Evolutionary conservation across 2,888 invertebrate genomes (phyloP).

Genomic region (Pollenia angustigena): DNA sequence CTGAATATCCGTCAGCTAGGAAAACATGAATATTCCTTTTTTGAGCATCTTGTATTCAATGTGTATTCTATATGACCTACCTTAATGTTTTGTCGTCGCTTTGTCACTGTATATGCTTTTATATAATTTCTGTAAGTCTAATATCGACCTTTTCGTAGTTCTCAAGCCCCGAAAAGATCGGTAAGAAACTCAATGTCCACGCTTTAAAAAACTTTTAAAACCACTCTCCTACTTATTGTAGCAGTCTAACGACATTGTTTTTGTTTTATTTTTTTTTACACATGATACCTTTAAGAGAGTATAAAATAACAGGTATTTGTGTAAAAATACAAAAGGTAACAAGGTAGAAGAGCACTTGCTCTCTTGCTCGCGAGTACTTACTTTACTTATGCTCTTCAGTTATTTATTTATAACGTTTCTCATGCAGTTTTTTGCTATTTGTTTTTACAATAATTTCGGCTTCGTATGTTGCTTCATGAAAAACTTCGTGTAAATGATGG

Average conservation of each 20-base stretch:
- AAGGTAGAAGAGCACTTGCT: constrained; percentile 21
- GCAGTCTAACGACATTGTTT: constrained; percentile 53
- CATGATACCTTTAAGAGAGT: constrained; percentile 33
- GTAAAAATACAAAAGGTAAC: constrained; percentile 23
- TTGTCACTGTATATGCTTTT: too few relatives aligned
- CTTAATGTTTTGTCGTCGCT: too few relatives aligned
- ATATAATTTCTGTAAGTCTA: too few relatives aligned
- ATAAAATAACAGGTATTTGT: constrained; percentile 66
- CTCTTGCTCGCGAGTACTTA: constrained; percentile 27
- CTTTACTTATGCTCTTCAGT: constrained; percentile 52
- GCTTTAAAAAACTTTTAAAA: background rate
- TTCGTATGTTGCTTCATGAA: constrained; percentile 41
- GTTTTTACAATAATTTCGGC: constrained; percentile 54
- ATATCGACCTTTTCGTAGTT: too few relatives aligned
- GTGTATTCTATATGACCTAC: too few relatives aligned
- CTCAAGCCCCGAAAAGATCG: too few relatives aligned
- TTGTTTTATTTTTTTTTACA: constrained; percentile 14
- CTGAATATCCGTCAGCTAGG: too few relatives aligned
- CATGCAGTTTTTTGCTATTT: constrained; percentile 78
- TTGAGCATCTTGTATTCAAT: too few relatives aligned
- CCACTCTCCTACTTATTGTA: constrained; percentile 2
- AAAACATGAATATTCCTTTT: too few relatives aligned
- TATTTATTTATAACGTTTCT: constrained; percentile 81
- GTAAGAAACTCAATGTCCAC: background rate
- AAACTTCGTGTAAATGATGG: constrained; percentile 39